These are phyloP conservation scores for Chloroceryle amazona DNA, from an alignment of 2,797 vertebrate genomes.

Conservation along the genomic window DNA sequence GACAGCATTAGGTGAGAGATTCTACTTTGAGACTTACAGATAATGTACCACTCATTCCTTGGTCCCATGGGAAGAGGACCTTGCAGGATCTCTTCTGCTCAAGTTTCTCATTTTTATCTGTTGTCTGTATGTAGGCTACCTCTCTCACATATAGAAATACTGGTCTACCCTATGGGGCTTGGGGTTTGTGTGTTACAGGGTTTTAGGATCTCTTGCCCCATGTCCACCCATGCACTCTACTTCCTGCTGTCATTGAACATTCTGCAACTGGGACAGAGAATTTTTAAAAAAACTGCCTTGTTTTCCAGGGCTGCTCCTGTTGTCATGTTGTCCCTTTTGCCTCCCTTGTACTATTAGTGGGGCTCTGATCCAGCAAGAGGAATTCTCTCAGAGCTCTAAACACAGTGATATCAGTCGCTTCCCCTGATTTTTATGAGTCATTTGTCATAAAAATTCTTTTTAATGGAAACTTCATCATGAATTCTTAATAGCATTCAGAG, in stretches of 20 bases:
- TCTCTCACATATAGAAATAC: background rate
- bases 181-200: background rate
- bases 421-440: background rate
- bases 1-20: conserved; percentile 86
- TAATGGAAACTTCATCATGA: background rate
- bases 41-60: background rate
- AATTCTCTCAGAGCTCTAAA: background rate
- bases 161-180: background rate
- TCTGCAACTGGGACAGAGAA: background rate
- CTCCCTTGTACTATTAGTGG: background rate
- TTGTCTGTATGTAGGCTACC: background rate
- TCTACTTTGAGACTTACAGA: background rate
- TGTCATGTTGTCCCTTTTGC: background rate
- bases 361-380: background rate
- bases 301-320: background rate
- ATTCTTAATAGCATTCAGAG: background rate
- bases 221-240: background rate
- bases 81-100: background rate
- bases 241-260: background rate
- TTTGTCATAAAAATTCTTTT: background rate
- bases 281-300: background rate
- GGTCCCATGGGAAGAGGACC: background rate
- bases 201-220: background rate
- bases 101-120: background rate
- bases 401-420: background rate